Evolutionary conservation across 2,797 vertebrate species (phyloP).

Genomic region (Setipinna tenuifilis): DNA sequence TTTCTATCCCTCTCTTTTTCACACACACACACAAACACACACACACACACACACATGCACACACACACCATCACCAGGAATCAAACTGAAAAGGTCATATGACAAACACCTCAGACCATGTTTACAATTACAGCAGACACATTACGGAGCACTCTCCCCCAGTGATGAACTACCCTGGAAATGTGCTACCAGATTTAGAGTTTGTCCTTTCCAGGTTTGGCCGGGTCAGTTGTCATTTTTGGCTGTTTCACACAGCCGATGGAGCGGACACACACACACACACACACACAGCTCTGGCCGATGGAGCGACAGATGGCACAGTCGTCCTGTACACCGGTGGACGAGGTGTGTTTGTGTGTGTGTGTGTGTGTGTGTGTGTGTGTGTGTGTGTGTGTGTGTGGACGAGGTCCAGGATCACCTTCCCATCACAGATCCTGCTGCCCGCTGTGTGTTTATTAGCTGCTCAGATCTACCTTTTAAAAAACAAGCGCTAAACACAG

Average conservation of each 20-base stretch:
- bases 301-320: neutral
- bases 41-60: no score
- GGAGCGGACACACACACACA: slow-evolving; percentile 9
- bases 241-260: neutral
- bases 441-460: neutral
- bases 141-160: neutral
- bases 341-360: no score
- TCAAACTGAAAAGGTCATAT: slow-evolving; percentile 33
- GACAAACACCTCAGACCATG: slow-evolving; percentile 35
- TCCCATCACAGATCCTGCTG: neutral
- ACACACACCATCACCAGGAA: slow-evolving; percentile 18
- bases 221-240: neutral
- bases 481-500: neutral
- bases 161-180: neutral
- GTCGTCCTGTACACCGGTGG: neutral
- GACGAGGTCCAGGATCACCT: neutral
- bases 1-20: no score
- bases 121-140: slow-evolving; percentile 25
- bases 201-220: neutral
- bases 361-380: no score
- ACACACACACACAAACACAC: no score
- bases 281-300: neutral
- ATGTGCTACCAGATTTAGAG: neutral
- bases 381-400: neutral
- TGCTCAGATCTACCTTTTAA: neutral